These are phyloP conservation scores for Ethmia dodecea DNA, from an alignment of 2,888 invertebrate species.

Conservation along the genomic window DNA sequence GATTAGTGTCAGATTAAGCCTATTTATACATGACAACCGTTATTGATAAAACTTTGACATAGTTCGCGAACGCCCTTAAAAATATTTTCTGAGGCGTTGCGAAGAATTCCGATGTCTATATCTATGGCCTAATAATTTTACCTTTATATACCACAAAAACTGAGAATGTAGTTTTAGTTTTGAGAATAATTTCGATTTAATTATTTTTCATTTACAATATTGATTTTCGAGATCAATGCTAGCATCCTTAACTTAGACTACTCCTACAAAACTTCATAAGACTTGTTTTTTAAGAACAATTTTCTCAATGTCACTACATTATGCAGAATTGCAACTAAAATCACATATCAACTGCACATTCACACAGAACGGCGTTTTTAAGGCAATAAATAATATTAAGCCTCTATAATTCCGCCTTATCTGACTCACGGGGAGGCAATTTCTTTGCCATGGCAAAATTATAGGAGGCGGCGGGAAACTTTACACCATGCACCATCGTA, in stretches of 20 bases:
- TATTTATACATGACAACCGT: conserved; percentile 45
- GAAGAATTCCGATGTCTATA: too few relatives aligned
- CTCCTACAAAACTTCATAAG: too few relatives aligned
- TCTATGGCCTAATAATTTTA: too few relatives aligned
- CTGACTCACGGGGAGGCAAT: conserved; percentile 35
- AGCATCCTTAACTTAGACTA: too few relatives aligned
- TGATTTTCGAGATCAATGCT: too few relatives aligned
- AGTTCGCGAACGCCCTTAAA: conserved; percentile 2
- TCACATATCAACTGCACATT: conserved; percentile 4
- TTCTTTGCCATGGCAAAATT: conserved; percentile 49
- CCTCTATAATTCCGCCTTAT: conserved; percentile 48
- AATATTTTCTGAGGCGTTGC: too few relatives aligned
- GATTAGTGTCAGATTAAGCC: conserved; percentile 42
- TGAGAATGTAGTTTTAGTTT: too few relatives aligned
- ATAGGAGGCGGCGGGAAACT: conserved; percentile 40
- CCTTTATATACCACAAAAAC: too few relatives aligned
- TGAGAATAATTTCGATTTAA: too few relatives aligned
- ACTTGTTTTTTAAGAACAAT: too few relatives aligned
- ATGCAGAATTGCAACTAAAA: conserved; percentile 4
- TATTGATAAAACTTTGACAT: conserved; percentile 51
- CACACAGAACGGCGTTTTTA: conserved; percentile 1
- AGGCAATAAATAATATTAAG: conserved; percentile 30
- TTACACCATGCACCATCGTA: conserved; percentile 25
- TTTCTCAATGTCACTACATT: too few relatives aligned
- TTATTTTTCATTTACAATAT: too few relatives aligned